Evolutionary conservation across 2,888 invertebrate genomes (phyloP), one percentile per base, ranked within the genome.

Genomic region (Cephus pulcher): DNA sequence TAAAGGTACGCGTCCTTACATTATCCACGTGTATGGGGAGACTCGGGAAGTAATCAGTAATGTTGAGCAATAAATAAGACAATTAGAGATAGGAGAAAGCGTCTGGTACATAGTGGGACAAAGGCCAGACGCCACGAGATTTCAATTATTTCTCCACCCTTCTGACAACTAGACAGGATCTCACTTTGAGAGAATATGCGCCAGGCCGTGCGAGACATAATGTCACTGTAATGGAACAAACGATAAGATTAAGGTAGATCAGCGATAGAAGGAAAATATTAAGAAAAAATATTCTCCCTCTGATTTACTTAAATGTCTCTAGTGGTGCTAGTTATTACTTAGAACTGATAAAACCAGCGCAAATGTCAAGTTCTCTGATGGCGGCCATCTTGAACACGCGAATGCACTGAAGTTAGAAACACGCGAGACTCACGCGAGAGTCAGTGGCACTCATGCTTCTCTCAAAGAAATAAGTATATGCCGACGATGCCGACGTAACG

Each of bases 21-120:
- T 34, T 32, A 32, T 71, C 71, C 71, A 33, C 71, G 71, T 32
- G 34, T 6, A 23, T 9, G 30, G 9, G 12, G 11, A 33, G 34
- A n/a, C 74, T n/a, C 74, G 12, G 12, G 71, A 71, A 71, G 56
- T 71, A 71, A 71, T 32, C 71, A 34, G 32, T 33, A 71, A 32
- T 32, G 34, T 33, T 12, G 71, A 74, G 78, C 75, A 35, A 75
- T 78, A 70, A 75, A 78, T 78, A 34, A 75, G 75, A 78, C 75
- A 78, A 78, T 75, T 75, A 78, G 75, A 37, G 78, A 78, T 78
- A 78, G 71, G 78, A 69, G 77, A 74, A 74, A 73, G 69, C 71
- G 75, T 78, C 75, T 75, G 78, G 78, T 37, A n/a, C 74, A 70
- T 75, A 11, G 71, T 34, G 40, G 75, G 78, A 78, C 75, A 70